Percentiles rank a stretch among this genome's conserved stretches.
Conservation (phyloP, 1,140 invertebrate species). For the Tetranychus urticae region DNA sequence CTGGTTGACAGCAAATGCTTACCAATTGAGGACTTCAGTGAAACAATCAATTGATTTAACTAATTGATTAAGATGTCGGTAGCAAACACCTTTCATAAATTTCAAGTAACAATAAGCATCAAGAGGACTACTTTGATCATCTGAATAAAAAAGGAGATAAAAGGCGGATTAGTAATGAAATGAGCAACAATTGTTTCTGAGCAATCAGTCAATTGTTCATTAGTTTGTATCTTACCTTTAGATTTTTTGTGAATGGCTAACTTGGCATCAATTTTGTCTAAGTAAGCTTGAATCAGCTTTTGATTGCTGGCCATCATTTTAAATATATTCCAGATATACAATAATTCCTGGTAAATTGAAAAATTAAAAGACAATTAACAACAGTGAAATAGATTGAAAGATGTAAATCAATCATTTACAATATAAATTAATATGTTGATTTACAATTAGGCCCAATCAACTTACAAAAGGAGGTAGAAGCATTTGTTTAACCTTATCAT, state of each 20-base stretch:
- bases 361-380: not conserved
- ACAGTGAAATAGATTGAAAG: not conserved
- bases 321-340: constrained; percentile 86
- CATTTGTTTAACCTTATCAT: constrained; percentile 42
- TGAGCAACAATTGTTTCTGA: too few species aligned
- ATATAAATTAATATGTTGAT: too few species aligned
- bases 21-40: constrained; percentile 2
- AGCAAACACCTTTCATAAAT: constrained; percentile 1
- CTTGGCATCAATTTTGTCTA: constrained; percentile 41
- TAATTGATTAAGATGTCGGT: not conserved
- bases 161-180: not conserved
- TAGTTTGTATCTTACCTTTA: not conserved
- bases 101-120: not conserved
- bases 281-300: constrained; percentile 38
- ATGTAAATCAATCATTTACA: not conserved
- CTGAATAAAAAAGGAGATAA: not conserved
- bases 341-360: constrained; percentile 37
- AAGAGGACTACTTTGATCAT: not conserved
- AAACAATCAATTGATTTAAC: not conserved
- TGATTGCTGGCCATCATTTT: constrained; percentile 48
- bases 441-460: not conserved
- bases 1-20: not conserved
- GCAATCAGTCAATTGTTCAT: not conserved
- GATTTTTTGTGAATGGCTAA: constrained; percentile 3
- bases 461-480: constrained; percentile 44